Evolutionary conservation across 2,113 vertebrate genomes (phyloP).

Genomic region (Archilochus colubris): DNA sequence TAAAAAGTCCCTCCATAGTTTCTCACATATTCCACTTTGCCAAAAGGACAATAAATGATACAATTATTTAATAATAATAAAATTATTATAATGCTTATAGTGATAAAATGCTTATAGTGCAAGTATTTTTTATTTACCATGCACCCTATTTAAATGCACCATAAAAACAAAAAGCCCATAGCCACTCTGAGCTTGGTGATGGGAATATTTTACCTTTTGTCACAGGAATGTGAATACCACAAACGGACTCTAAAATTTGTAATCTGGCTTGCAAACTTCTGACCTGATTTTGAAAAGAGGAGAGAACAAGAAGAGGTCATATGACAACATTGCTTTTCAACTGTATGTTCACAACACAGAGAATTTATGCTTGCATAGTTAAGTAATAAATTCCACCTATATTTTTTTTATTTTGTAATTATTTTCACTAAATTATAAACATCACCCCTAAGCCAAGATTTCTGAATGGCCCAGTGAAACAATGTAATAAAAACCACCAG

Average conservation of each 20-base stretch:
- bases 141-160: too few relatives aligned
- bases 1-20: neutral
- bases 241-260: constrained; percentile 12
- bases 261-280: constrained; percentile 62
- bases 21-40: neutral
- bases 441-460: neutral
- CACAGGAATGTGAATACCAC: neutral
- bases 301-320: neutral
- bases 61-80: too few relatives aligned
- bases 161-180: neutral
- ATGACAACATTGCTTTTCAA: neutral
- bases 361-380: neutral
- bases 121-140: neutral
- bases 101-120: rapidly evolving
- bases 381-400: neutral
- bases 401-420: neutral
- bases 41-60: neutral
- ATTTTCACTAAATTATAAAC: neutral
- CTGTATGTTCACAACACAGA: neutral
- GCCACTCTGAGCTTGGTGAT: neutral
- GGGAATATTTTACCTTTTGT: constrained; percentile 70
- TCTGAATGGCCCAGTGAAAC: neutral
- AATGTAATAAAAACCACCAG: neutral
- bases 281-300: constrained; percentile 49
- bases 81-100: too few relatives aligned